Conservation (phyloP, 1,140 invertebrate genomes). For the Forficula auricularia region DNA sequence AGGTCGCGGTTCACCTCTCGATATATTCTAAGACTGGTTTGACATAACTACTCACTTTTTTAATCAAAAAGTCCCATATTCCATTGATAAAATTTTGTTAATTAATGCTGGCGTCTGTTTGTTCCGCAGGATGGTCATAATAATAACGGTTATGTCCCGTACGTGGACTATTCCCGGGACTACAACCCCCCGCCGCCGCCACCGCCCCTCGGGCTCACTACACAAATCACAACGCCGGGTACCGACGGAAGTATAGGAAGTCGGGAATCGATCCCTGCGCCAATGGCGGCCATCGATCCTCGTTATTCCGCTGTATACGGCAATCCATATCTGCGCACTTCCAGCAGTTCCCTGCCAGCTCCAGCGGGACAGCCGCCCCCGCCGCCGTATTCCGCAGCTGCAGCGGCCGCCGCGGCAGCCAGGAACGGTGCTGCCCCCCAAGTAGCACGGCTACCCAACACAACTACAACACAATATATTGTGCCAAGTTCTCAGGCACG, state of each 20-base stretch:
- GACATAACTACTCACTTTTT: too few relatives aligned
- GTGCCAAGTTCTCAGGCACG: conserved; percentile 26
- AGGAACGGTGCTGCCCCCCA: conserved; percentile 34
- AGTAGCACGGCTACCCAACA: conserved; percentile 27
- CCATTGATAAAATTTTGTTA: too few relatives aligned
- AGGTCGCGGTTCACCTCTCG: too few relatives aligned
- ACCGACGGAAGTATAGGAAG: conserved; percentile 1
- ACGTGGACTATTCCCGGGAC: conserved; percentile 68
- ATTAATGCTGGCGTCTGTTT: conserved; percentile 5
- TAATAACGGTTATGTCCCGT: conserved; percentile 75
- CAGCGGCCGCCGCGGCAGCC: conserved; percentile 22
- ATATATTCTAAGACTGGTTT: too few relatives aligned
- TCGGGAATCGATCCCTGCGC: conserved; percentile 17
- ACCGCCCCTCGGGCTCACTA: conserved; percentile 18
- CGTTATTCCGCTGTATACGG: conserved; percentile 74
- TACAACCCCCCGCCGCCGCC: conserved; percentile 55
- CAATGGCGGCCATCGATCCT: conserved; percentile 52
- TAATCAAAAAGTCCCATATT: too few relatives aligned
- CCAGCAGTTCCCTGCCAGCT: conserved; percentile 28
- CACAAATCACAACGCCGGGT: conserved; percentile 12
- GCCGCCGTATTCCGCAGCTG: conserved; percentile 15
- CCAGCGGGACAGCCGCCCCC: conserved; percentile 15
- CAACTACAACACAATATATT: conserved; percentile 31
- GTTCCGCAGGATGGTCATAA: conserved; percentile 55
- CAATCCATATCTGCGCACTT: conserved; percentile 62